Percentiles rank a stretch among this genome's conserved stretches.
These are phyloP conservation scores for Pantherophis guttatus DNA, from an alignment of 2,113 vertebrate species.

Conservation along the genomic window DNA sequence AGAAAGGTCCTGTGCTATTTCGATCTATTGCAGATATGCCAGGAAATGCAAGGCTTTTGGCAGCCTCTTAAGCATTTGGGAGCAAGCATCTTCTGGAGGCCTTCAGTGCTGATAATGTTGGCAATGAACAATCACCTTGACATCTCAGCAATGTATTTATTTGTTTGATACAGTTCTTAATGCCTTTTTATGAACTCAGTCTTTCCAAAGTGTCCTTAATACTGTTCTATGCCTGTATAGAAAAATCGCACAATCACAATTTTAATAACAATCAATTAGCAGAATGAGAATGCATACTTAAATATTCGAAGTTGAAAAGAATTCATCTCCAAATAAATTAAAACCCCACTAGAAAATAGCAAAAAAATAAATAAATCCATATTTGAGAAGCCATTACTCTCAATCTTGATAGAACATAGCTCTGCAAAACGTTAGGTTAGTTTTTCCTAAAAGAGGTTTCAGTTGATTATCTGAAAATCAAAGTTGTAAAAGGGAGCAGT, in stretches of 20 bases:
- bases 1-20: constrained; percentile 47
- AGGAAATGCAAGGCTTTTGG: constrained; percentile 32
- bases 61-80: constrained; percentile 43
- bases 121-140: constrained; percentile 34
- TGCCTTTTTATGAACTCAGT: neutral
- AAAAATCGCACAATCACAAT: neutral
- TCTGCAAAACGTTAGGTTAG: neutral
- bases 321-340: neutral
- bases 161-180: neutral
- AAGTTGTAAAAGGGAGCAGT: neutral
- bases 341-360: neutral
- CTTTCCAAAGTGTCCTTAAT: neutral
- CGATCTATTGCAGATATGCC: constrained; percentile 42
- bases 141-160: neutral
- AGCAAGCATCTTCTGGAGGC: constrained; percentile 34
- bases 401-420: neutral
- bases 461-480: neutral
- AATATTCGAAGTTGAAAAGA: neutral
- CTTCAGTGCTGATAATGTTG: constrained; percentile 24
- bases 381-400: neutral
- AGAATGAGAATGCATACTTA: neutral
- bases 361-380: neutral
- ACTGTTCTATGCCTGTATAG: neutral
- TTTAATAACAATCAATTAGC: neutral
- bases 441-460: neutral